phyloP scores from a whole-genome alignment of 2,797 vertebrate species.

The Gadopsis bispinosus region DNA sequence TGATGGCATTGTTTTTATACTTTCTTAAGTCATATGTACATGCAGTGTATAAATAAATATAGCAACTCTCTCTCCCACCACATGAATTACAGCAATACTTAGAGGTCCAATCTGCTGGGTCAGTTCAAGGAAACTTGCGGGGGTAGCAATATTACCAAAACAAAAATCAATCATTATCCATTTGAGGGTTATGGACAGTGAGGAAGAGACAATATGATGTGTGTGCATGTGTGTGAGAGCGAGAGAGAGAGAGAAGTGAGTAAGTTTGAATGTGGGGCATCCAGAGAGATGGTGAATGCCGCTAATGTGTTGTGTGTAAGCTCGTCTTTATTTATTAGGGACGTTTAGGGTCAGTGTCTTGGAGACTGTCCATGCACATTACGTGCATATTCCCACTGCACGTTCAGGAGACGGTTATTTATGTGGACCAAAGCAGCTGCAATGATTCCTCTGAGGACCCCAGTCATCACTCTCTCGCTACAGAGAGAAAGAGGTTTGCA shows the following conservation, averaged over 20 bases:
- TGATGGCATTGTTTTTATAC: neutral
- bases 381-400: conserved; percentile 60
- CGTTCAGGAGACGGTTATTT: conserved; percentile 67
- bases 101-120: conserved; percentile 41
- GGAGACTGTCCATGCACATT: conserved; percentile 71
- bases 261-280: conserved; percentile 31
- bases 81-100: conserved; percentile 54
- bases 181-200: conserved; percentile 41
- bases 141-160: conserved; percentile 52
- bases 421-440: conserved; percentile 63
- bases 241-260: neutral
- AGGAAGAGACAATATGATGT: conserved; percentile 24
- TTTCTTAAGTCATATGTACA: conserved; percentile 19
- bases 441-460: conserved; percentile 46
- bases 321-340: conserved; percentile 76
- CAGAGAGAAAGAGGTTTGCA: conserved; percentile 34
- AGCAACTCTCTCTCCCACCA: neutral
- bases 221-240: conserved; percentile 1
- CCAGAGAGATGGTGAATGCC: conserved; percentile 51
- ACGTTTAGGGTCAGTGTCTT: conserved; percentile 69
- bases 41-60: conserved; percentile 42
- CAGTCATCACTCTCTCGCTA: conserved; percentile 28
- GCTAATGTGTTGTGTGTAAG: conserved; percentile 63
- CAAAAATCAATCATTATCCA: conserved; percentile 64
- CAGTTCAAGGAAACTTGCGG: conserved; percentile 53